phyloP scores from a whole-genome alignment of 2,888 invertebrate genomes.

The Rhamnusium bicolor region DNA sequence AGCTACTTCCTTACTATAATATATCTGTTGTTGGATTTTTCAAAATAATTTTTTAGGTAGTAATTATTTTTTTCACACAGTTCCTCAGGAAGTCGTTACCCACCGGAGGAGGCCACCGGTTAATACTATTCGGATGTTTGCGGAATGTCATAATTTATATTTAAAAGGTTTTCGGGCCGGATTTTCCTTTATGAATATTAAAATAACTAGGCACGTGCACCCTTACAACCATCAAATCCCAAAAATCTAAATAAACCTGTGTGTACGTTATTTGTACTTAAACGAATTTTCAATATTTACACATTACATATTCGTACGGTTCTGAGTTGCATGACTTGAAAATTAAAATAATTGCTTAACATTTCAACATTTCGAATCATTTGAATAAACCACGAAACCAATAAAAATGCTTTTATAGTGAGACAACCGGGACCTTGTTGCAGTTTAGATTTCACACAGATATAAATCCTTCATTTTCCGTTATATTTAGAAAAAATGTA shows the following conservation, averaged over 20 bases:
- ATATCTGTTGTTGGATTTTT: too few species aligned
- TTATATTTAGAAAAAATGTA: not conserved
- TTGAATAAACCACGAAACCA: not conserved
- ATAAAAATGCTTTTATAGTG: not conserved
- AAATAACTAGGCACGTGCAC: not conserved
- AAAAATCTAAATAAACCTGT: not conserved
- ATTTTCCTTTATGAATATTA: slow-evolving; percentile 19
- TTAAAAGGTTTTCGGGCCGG: slow-evolving; percentile 6
- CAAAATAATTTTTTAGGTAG: too few species aligned
- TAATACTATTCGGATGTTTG: not conserved
- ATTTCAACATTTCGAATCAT: too few species aligned
- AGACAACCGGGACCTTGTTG: not conserved
- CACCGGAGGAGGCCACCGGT: not conserved
- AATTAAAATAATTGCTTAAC: not conserved
- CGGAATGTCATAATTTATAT: slow-evolving; percentile 3
- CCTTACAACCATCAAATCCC: not conserved
- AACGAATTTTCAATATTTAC: not conserved
- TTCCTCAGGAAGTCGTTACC: not conserved
- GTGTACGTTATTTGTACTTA: not conserved
- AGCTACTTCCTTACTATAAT: too few species aligned
- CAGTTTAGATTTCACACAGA: not conserved
- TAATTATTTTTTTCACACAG: too few species aligned
- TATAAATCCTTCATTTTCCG: not conserved
- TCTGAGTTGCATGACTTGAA: not conserved
- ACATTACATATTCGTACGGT: not conserved